Evolutionary conservation across 2,797 vertebrate genomes (phyloP).

Genomic region (Carapus acus): DNA sequence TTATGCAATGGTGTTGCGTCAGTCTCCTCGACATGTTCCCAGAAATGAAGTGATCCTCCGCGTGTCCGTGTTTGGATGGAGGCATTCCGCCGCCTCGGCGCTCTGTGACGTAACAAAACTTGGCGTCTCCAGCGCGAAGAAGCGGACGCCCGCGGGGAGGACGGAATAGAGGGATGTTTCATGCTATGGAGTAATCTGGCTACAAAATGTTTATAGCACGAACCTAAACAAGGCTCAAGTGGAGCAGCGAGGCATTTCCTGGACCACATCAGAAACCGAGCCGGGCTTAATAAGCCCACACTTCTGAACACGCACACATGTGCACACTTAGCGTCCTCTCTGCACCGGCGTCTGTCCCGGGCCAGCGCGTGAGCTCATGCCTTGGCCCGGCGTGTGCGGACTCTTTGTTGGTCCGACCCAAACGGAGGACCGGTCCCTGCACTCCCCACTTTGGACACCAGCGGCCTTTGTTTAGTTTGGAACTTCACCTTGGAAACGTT

Average conservation of each 20-base stretch:
- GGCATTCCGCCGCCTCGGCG: conserved; percentile 15
- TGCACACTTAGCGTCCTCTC: conserved; percentile 56
- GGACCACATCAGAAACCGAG: conserved; percentile 65
- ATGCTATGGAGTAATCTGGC: conserved; percentile 47
- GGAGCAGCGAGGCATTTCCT: conserved; percentile 59
- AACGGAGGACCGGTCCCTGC: conserved; percentile 31
- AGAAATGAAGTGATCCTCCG: conserved; percentile 9
- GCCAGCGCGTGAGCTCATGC: conserved; percentile 71
- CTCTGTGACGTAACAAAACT: conserved; percentile 38
- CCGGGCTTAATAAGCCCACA: conserved; percentile 61
- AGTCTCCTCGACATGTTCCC: not conserved
- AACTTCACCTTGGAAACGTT: conserved; percentile 50
- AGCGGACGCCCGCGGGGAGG: conserved; percentile 19
- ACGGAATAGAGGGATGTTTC: conserved; percentile 36
- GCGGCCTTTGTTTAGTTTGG: conserved; percentile 51
- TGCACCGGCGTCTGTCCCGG: conserved; percentile 39
- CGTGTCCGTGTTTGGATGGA: conserved; percentile 14
- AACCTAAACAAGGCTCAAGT: conserved; percentile 59
- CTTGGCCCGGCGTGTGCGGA: conserved; percentile 63
- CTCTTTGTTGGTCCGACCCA: conserved; percentile 52
- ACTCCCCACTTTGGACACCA: conserved; percentile 44
- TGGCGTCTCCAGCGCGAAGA: conserved; percentile 30
- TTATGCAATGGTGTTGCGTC: conserved; percentile 9
- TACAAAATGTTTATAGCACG: conserved; percentile 59
- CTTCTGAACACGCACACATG: conserved; percentile 65